A percentile compares a stretch with the other conserved stretches of the same genome.
Conservation (phyloP, 2,113 vertebrate genomes). For the Mormoops blainvillei region DNA sequence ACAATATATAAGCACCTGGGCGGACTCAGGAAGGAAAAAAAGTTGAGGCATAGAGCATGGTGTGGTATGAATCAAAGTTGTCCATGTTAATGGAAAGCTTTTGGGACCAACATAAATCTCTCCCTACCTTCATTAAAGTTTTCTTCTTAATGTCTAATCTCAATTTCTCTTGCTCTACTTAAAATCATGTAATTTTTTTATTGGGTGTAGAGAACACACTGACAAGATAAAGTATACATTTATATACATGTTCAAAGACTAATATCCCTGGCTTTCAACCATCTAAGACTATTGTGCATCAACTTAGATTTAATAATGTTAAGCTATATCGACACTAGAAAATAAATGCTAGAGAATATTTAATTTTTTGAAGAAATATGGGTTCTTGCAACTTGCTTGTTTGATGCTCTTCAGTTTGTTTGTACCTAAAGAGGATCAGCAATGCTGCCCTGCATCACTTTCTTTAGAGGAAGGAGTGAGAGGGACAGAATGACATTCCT, state of each 20-base stretch:
- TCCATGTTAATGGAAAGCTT: not conserved
- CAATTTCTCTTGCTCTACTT: not conserved
- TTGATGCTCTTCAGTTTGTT: not conserved
- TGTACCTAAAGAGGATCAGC: not conserved
- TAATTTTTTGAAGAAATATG: not conserved
- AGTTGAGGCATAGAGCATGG: rapidly evolving
- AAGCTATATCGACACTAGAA: not conserved
- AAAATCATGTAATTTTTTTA: not conserved
- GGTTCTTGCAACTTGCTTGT: not conserved
- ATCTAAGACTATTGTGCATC: not conserved
- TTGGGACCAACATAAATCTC: not conserved
- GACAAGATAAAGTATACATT: not conserved
- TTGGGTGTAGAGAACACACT: not conserved
- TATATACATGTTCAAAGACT: not conserved
- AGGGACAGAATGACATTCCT: not conserved
- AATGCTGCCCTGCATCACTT: not conserved
- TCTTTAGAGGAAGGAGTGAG: not conserved
- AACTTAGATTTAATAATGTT: not conserved
- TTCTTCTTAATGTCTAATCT: not conserved
- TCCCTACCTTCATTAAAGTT: not conserved
- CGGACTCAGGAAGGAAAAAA: not conserved
- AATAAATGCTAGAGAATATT: not conserved
- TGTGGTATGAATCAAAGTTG: not conserved
- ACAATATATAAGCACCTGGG: not conserved
- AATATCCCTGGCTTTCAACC: not conserved